Base-by-base conservation (phyloP, 2,888 invertebrate genomes). In the Chelonus formosanus region DNA sequence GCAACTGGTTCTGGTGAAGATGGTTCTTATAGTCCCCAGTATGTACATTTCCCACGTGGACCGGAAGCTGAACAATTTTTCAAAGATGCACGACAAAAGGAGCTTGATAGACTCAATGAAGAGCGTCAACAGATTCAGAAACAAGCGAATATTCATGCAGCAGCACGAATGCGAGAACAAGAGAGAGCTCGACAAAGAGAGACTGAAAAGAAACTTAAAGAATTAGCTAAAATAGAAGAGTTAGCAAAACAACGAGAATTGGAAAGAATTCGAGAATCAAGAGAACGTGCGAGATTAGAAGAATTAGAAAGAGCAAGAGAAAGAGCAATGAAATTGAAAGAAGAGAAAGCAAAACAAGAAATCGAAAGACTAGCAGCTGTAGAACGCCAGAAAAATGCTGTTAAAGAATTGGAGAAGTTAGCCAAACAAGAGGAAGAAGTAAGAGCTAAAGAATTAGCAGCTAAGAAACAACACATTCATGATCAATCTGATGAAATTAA, bases 51-150 rank as follows among this genome's bases (percentile, higher is more conserved):
- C 43, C 81, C 81, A 40, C 70, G 73, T 5, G 80, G 80, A 10
- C 79, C 79, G 5, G 79, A 81, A 8, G 79, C 79, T 35, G 73
- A 75, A 32, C 76, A 79, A n/a, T 75, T 78, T 10, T 60, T 79
- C 43, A 74, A 80, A 32, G 75, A 76, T 4, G 82, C 81, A 4
- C 73, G 81, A n/a, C 69, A 78, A 44, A 83, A 80, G 50, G 82
- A 83, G 59, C 70, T 81, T 3, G 74, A 74, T 3, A 70, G 80
- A 32, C 67, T 83, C 43, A 76, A 76, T 40, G 79, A 79, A 20
- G 81, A 81, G 54, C 75, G 80, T 40, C 78, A 76, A 43, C 81
- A 79, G 20, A 70, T 81, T 8, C 80, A 83, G 8, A 74, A 76
- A 8, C 79, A 80, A 10, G 74, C 78, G 0, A 75, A 76, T 53